Base-by-base conservation (phyloP, 2,888 invertebrate genomes). In the Andrena dorsata region DNA sequence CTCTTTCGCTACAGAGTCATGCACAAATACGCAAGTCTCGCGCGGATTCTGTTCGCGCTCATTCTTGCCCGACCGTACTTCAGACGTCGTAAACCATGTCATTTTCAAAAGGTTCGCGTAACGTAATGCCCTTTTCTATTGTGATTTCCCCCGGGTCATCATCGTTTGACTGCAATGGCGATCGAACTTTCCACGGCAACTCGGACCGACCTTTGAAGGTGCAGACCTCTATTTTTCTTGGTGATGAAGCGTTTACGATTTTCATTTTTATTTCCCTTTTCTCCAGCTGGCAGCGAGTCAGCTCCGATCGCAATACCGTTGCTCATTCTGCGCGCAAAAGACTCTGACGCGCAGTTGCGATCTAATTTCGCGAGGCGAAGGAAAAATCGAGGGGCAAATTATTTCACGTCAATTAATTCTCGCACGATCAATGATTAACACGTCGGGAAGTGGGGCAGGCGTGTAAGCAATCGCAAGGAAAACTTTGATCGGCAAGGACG, bases 101-200 rank as follows among this genome's bases (percentile, higher is more conserved):
- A 65, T 72, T 63, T 23, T 56, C 41, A 60, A 73, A 73, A 70
- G 71, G 30, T 51, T 2, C 35, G 30, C 53, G 51, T 32, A 80
- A 49, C 58, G 32, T 53, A 47, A 60, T 49, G 60, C 68, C 56
- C 56, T 68, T 23, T 66, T 51, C 71, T 74, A 65, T 82, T 85
- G 82, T 79, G 74, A 86, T 86, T 81, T 86, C 84, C 81, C 76
- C 20, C 47, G 81, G 69, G 81, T 81, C 60, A 74, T 81, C 70
- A 53, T 69, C 80, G 73, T 80, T 53, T 78, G 64, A 75, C 74
- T 58, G 7, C 53, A 78, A 83, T 74, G 76, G 51, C 71, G 63
- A 64, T 76, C 64, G 26, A 76, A 51, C 68, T 71, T 71, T 13
- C 63, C 23, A 64, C 68, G 56, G 68, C 64, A 68, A 72, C 66